Evolutionary conservation across 1,140 invertebrate genomes (phyloP), one percentile per base, ranked within the genome.

Genomic region (Ceratoteleas bidentatus): DNA sequence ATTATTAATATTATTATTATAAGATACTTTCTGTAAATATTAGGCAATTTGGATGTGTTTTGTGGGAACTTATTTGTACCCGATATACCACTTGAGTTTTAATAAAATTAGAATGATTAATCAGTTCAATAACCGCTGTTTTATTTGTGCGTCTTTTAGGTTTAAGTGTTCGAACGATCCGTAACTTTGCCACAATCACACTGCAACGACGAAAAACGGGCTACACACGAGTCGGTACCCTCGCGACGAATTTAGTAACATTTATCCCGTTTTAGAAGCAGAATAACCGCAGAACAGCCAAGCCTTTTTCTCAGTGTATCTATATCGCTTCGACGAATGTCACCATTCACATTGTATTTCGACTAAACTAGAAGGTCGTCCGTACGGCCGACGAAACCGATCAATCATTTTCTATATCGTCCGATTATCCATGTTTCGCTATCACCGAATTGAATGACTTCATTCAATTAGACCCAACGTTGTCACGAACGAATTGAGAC

Each of bases 71-170:
- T 50, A 33, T 78, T 78, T 78, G 75, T 70, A 78, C 75, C 75
- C 75, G 58, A 10, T 65, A 65, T 70, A 77, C 65, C 52, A 65
- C 53, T 70, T 78, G 65, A 78, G 65, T 78, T 78, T 77, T 77
- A 77, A 77, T 77, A 77, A 77, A 77, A 69, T 38, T 77, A 77
- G 74, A 64, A 69, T 77, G 65, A 77, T 69, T 77, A 77, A 77
- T 77, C 65, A 77, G 65, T 69, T 77, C 14, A 60, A 57, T 50
- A 61, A 34, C 45, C 16, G 52, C 65, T 69, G 65, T 77, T 77
- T 77, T 77, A 77, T 77, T 77, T 77, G 34, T 69, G 74, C 13
- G 64, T 57, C n/a, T 64, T 57, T 24, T 76, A 69, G 64, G 8
- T 36, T 69, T 64, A 69, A 62, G 64, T 43, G 11, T 45, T 61